phyloP scores from a whole-genome alignment of 2,113 vertebrate species.

The Phasianus colchicus region DNA sequence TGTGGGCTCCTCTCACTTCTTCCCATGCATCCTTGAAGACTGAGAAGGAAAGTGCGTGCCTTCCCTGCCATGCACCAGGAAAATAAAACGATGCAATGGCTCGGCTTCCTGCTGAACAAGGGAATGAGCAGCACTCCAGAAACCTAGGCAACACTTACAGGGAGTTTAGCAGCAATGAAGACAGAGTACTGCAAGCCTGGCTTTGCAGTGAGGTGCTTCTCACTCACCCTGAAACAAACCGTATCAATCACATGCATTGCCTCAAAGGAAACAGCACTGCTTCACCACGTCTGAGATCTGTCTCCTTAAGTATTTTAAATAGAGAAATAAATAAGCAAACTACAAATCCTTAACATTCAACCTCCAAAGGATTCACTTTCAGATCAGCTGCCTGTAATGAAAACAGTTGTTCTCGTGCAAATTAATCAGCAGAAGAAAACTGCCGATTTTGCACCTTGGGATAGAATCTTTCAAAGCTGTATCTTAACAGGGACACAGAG shows the following conservation, averaged over 20 bases:
- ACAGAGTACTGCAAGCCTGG: fast-evolving
- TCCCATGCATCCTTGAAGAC: not conserved
- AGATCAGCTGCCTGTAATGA: not conserved
- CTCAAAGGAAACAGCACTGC: not conserved
- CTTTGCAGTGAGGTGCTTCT: fast-evolving
- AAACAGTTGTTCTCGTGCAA: not conserved
- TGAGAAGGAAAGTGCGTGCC: fast-evolving
- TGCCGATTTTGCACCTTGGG: conserved; percentile 30
- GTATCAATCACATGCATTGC: fast-evolving
- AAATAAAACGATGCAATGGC: fast-evolving
- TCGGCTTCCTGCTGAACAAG: not conserved
- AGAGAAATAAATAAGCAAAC: no score
- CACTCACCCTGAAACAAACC: fast-evolving
- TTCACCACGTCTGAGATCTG: not conserved
- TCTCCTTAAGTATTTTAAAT: not conserved
- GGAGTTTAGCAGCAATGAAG: no score
- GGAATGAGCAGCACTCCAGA: not conserved
- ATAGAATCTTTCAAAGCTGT: not conserved
- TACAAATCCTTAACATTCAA: not conserved
- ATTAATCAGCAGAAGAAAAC: not conserved
- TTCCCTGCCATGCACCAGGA: not conserved
- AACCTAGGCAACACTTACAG: not conserved
- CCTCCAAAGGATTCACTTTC: conserved; percentile 1
- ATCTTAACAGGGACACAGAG: not conserved
- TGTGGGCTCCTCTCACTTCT: not conserved